Conservation (phyloP, 2,797 vertebrate species). For the Acestrorhynchus altus region DNA sequence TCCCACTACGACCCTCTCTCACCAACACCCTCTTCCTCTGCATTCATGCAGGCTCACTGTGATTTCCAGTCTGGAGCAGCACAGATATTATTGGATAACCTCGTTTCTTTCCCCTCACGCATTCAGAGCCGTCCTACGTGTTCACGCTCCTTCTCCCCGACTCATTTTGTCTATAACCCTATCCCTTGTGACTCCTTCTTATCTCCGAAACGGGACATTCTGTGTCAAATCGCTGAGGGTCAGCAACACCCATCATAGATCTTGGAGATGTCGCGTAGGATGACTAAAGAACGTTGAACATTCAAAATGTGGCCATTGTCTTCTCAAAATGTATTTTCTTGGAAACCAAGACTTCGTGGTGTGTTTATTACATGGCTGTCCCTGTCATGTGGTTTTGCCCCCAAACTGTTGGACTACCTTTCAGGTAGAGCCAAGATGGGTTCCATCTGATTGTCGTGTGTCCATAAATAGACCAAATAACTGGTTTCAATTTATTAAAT, state of each 20-base stretch:
- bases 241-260: conserved; percentile 2
- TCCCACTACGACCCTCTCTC: neutral
- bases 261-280: neutral
- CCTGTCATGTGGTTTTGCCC: too few species aligned
- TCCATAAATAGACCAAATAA: too few species aligned
- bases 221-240: neutral
- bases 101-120: conserved; percentile 3
- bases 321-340: too few species aligned
- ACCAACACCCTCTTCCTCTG: neutral
- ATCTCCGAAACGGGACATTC: neutral
- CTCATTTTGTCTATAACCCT: conserved; percentile 6
- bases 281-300: too few species aligned
- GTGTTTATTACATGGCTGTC: too few species aligned
- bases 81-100: conserved; percentile 34
- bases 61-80: conserved; percentile 30
- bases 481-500: too few species aligned
- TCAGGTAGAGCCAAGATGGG: too few species aligned
- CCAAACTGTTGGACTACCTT: too few species aligned
- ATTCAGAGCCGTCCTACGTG: conserved; percentile 2
- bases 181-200: conserved; percentile 14
- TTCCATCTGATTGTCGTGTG: too few species aligned
- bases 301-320: too few species aligned
- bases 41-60: conserved; percentile 21
- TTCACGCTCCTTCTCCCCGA: neutral
- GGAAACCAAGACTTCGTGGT: too few species aligned